phyloP scores from a whole-genome alignment of 2,113 vertebrate genomes.

The Podarcis raffonei region DNA sequence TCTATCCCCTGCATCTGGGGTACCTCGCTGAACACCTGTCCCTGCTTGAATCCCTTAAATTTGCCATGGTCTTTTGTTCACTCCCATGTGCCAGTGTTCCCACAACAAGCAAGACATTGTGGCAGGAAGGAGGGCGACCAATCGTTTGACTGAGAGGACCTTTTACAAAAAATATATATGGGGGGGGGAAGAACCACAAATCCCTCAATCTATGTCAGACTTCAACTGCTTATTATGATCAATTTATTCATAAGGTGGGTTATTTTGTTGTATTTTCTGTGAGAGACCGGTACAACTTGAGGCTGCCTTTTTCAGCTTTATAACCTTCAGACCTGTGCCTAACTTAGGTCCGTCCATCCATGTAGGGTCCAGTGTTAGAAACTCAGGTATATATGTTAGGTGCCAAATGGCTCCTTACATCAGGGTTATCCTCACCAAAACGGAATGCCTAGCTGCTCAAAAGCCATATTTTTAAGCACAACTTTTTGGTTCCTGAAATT shows the following conservation, averaged over 20 bases:
- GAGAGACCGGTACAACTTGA: neutral
- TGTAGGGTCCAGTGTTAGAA: neutral
- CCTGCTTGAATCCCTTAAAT: neutral
- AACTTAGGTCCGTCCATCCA: neutral
- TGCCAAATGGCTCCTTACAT: neutral
- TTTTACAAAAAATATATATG: neutral
- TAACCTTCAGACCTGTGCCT: neutral
- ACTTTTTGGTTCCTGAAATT: too few relatives aligned
- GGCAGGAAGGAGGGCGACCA: neutral
- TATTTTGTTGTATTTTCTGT: too few relatives aligned
- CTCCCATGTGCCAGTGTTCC: neutral
- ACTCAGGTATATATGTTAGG: neutral
- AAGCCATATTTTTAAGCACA: too few relatives aligned
- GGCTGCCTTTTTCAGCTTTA: neutral
- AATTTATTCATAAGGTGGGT: neutral
- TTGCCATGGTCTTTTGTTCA: neutral
- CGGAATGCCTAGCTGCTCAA: too few relatives aligned
- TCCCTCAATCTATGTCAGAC: neutral
- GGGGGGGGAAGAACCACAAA: too few relatives aligned
- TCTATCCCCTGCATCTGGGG: neutral
- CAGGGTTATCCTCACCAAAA: too few relatives aligned
- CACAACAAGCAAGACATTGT: neutral
- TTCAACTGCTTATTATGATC: neutral
- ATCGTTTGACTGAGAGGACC: constrained; percentile 6
- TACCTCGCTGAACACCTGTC: neutral